Percentiles rank a stretch among this genome's conserved stretches.
phyloP scores from a whole-genome alignment of 2,113 vertebrate genomes.

The Spheniscus mendiculus region DNA sequence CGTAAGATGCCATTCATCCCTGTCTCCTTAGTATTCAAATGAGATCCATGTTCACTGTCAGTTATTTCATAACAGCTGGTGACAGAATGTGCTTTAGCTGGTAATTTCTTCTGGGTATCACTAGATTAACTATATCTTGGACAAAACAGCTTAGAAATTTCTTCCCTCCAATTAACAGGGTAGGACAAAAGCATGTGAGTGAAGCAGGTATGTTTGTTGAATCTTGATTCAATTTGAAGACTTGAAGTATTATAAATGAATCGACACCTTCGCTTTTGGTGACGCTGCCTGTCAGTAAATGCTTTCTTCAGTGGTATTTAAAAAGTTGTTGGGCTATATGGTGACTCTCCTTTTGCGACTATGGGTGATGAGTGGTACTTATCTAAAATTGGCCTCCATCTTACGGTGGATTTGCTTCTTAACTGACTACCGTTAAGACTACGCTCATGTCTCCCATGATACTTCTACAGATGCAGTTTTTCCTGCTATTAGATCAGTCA shows the following conservation, averaged over 20 bases:
- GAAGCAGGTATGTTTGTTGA: neutral
- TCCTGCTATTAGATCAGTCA: neutral
- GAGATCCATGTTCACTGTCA: neutral
- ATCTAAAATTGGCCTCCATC: neutral
- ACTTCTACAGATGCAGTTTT: neutral
- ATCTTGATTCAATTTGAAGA: neutral
- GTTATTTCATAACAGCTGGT: neutral
- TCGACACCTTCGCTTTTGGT: rapidly evolving
- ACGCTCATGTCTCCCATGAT: rapidly evolving
- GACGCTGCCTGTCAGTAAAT: neutral
- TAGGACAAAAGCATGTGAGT: neutral
- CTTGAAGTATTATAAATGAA: neutral
- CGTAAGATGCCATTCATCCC: neutral
- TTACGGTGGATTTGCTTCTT: neutral
- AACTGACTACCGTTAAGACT: too few species aligned
- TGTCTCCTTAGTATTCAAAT: neutral
- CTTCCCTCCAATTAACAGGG: neutral
- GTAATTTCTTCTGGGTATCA: neutral
- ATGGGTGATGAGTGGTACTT: neutral
- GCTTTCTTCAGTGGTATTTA: neutral
- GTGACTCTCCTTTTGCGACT: neutral
- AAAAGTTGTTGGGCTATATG: neutral
- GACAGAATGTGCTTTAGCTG: neutral
- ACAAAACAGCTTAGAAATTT: neutral
- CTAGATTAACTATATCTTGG: neutral